Conservation (phyloP, 2,113 vertebrate species). For the Brachyistius frenatus region DNA sequence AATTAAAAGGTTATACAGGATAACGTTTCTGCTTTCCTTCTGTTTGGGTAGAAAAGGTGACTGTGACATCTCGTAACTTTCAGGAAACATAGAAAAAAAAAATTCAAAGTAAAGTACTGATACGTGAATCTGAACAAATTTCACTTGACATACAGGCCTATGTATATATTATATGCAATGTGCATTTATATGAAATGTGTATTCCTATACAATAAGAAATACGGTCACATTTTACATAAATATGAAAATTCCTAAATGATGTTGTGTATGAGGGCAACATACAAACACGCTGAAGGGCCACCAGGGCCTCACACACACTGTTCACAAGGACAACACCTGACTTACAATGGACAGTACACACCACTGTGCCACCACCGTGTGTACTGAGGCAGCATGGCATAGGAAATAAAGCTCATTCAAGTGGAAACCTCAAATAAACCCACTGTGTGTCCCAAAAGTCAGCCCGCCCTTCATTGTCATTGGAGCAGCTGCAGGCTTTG, state of each 20-base stretch:
- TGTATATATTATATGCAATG: background rate
- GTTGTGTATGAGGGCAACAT: background rate
- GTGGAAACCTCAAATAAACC: conserved; percentile 46
- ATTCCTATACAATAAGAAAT: conserved; percentile 1
- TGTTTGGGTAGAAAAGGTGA: too few species aligned
- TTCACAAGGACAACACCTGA: conserved; percentile 26
- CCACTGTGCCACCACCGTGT: conserved; percentile 27
- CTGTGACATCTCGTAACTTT: too few species aligned
- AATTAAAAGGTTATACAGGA: too few species aligned
- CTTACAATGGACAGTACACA: conserved; percentile 22
- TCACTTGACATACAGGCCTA: background rate
- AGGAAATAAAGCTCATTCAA: conserved; percentile 50
- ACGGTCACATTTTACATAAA: conserved; percentile 4
- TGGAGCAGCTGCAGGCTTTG: conserved; percentile 43
- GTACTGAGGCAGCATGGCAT: conserved; percentile 22
- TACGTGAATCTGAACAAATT: background rate
- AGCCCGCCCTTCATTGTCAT: conserved; percentile 24
- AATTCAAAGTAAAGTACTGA: background rate
- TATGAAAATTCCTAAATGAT: background rate
- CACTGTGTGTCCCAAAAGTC: conserved; percentile 27
- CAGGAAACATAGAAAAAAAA: background rate
- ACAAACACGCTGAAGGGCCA: background rate
- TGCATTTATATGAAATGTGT: background rate
- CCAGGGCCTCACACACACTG: background rate
- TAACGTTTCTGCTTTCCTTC: too few species aligned